Conservation (phyloP, 2,888 invertebrate genomes). For the Tetragnatha montana region DNA sequence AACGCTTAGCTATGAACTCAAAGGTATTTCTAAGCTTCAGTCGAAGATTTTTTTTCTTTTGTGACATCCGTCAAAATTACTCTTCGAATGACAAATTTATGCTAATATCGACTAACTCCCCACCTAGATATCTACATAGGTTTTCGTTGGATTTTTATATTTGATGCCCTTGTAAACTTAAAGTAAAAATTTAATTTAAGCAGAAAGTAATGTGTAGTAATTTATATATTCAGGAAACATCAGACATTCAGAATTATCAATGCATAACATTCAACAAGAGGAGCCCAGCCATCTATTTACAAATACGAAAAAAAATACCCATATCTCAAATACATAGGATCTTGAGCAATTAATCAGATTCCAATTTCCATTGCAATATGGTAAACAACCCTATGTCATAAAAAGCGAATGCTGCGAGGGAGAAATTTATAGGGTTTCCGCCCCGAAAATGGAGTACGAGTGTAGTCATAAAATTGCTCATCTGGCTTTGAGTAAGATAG, state of each 20-base stretch:
- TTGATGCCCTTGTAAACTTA: too few relatives aligned
- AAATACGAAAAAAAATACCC: neutral
- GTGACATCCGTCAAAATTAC: too few relatives aligned
- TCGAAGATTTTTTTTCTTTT: too few relatives aligned
- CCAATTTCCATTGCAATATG: slow-evolving; percentile 45
- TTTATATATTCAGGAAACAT: too few relatives aligned
- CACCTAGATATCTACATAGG: too few relatives aligned
- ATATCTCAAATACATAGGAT: neutral
- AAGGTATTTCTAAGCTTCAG: too few relatives aligned
- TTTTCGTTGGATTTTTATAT: too few relatives aligned
- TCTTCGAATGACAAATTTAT: too few relatives aligned
- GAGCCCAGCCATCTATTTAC: neutral
- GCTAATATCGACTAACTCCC: too few relatives aligned
- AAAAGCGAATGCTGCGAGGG: slow-evolving; percentile 10
- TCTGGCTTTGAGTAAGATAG: slow-evolving; percentile 20
- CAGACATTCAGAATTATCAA: neutral
- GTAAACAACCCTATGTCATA: slow-evolving; percentile 53
- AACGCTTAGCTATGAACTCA: too few relatives aligned
- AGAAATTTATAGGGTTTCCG: slow-evolving; percentile 38
- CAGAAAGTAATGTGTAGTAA: too few relatives aligned
- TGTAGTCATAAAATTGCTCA: slow-evolving; percentile 34
- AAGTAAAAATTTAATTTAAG: too few relatives aligned
- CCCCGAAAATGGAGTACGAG: slow-evolving; percentile 10
- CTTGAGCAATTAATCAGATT: neutral
- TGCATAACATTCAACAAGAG: neutral